Evolutionary conservation across 1,140 invertebrate species (phyloP), one percentile per base, ranked within the genome.

Genomic region (Ctenoplectra terminalis): DNA sequence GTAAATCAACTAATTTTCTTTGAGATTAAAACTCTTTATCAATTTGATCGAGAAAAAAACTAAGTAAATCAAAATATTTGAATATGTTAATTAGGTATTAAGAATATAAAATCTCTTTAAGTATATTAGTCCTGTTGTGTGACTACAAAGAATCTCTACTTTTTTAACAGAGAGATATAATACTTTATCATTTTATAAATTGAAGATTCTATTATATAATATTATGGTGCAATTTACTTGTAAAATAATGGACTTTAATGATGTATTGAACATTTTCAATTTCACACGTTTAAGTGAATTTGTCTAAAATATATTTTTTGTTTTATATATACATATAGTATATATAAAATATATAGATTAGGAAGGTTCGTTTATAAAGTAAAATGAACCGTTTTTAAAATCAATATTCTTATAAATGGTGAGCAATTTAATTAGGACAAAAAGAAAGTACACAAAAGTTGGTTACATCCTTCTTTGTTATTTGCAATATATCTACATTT

Each of bases 401-500:
- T 8, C 17, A n/a, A 23, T 81, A 66, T 48, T 34, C 11, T 48
- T 50, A 40, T 7, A 50, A 58, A 67, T 46, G 20, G 20, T 58
- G 52, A 46, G 43, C 34, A 78, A 29, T 23, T 70, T 34, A 13
- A 43, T 43, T 46, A 37, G 26, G 23, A 50, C 11, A n/a, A 70
- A 50, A 31, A 15, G n/a, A 43, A 29, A 61, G 29, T 13, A 54
- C 56, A 77, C 89, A 78, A 64, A 82, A 79, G 20, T 63, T 37
- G 31, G 13, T 90, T 90, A 83, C 86, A 89, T 85, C 64, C 74
- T 88, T 64, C 85, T 87, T 82, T 70, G 23, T 37, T 56, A 76
- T 63, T 63, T 83, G 84, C 81, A 81, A 89, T 90, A 90, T 90
- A 85, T 84, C 89, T 88, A 87, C 70, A 90, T 83, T 87, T 87